Evolutionary conservation across 2,888 invertebrate species (phyloP), one percentile per base, ranked within the genome.

Genomic region (Plebejus melissa): DNA sequence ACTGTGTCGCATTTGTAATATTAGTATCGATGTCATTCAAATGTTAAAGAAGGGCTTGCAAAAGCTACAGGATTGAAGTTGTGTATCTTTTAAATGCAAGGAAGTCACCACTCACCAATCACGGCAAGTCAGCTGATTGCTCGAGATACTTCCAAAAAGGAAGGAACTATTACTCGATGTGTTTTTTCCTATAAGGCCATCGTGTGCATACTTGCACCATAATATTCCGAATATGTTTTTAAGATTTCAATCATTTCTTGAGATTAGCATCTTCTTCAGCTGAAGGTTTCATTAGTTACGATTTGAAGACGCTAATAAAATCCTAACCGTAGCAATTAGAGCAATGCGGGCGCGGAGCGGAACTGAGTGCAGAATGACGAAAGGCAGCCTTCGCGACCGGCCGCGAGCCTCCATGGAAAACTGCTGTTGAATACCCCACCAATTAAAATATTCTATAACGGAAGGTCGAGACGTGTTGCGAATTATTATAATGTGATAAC

Each of bases 281-380:
- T 41, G 46, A 71, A 71, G 22, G 71, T 22, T 46, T 41, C 9
- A 46, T 46, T 41, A 41, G 41, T 41, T 41, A 46, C 71, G 71
- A 71, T 71, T n/a, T 71, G 71, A 71, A 71, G 46, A 41, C 71
- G 71, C 46, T 71, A 41, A 70, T 70, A 41, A 70, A 71, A 71
- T 28, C 5, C 6, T 46, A 70, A 41, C 70, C 70, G 82, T 85
- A 85, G 83, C 85, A 88, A 93, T 87, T 85, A 90, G 93, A 91
- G 90, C 92, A 88, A 82, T 84, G 86, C 90, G 83, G 78, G 85
- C 90, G 87, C 83, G 82, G 82, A 79, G 82, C 87, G 90, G 87
- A 90, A 92, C 91, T 86, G 65, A 79, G 76, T 91, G 89, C 91
- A 86, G 65, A 79, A 76, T 91, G 89, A 91, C 85, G 92, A 90